phyloP scores from a whole-genome alignment of 2,888 invertebrate genomes.

The Cyclophora albipunctata region DNA sequence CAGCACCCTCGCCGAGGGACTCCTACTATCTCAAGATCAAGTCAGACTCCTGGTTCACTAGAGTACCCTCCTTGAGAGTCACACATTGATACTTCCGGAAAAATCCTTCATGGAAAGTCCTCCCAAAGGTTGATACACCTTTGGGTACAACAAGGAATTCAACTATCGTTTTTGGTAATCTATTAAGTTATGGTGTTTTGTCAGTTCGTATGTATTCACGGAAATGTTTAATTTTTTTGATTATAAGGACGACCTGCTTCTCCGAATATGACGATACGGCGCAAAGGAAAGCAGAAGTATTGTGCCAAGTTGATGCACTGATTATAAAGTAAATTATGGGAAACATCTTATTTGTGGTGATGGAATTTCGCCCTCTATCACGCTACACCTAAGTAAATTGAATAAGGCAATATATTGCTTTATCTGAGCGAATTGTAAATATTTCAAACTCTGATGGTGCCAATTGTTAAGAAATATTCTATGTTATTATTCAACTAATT shows the following conservation, averaged over 20 bases:
- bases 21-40: conserved; percentile 68
- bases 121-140: neutral
- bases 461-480: conserved; percentile 31
- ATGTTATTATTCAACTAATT: conserved; percentile 5
- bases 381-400: conserved; percentile 12
- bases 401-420: conserved; percentile 16
- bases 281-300: conserved; percentile 46
- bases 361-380: conserved; percentile 20
- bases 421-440: conserved; percentile 36
- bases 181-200: too few species aligned
- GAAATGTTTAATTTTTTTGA: too few species aligned
- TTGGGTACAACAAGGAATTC: neutral
- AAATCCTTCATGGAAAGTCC: too few species aligned
- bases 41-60: conserved; percentile 69
- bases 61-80: conserved; percentile 68
- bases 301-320: conserved; percentile 41
- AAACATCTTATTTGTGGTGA: conserved; percentile 15
- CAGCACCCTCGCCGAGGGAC: conserved; percentile 72
- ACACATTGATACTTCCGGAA: conserved; percentile 23
- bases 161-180: neutral
- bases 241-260: conserved; percentile 45
- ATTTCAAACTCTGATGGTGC: conserved; percentile 45
- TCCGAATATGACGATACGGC: conserved; percentile 38
- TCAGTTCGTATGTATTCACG: too few species aligned
- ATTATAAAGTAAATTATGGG: conserved; percentile 5